Evolutionary conservation across 1,140 invertebrate genomes (phyloP), one percentile per base, ranked within the genome.

Genomic region (Elysia chlorotica): DNA sequence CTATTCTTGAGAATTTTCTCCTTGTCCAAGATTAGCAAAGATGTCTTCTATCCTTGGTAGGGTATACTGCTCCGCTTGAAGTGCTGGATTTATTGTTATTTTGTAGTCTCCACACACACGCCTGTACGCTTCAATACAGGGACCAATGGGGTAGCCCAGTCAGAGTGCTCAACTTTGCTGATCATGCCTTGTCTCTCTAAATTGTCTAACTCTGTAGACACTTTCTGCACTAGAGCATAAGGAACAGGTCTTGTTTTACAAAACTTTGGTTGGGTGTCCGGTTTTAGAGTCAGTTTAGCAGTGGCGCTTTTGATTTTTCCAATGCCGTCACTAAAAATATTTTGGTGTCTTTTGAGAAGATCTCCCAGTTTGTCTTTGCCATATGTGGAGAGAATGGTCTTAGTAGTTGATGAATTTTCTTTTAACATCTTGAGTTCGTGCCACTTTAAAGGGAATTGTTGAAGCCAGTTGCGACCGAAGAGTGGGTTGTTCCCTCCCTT

Each of bases 111-210:
- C n/a, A n/a, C n/a, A n/a, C n/a, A n/a, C n/a, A n/a, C 6, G 65
- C 76, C 59, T 57, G 56, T 54, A 73, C 74, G 10, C 63, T 41
- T 37, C 38, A 74, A 14, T 38, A 63, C 61, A 79, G 86, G 37
- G 2, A 70, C 67, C n/a, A 70, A 33, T 2, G 82, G 83, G 21
- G 84, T 82, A 14, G 78, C 85, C 86, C 86, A 88, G 21, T 80
- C 73, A 41, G 38, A 57, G 31, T 71, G 53, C 17, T 36, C 25
- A 0, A 79, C 65, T 36, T 71, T 65, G 37, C 61, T 48, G 23
- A 83, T 61, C 35, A 83, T 74, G 19, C 76, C 77, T 33, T 48
- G n/a, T 28, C 57, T 4, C 54, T 68, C 38, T 35, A 84, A 63
- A 25, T 71, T 66, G 37, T 75, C 53, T 21, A 78, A 23, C 59